Evolutionary conservation across 2,797 vertebrate species (phyloP), one percentile per base, ranked within the genome.

Genomic region (Gymnodraco acuticeps): DNA sequence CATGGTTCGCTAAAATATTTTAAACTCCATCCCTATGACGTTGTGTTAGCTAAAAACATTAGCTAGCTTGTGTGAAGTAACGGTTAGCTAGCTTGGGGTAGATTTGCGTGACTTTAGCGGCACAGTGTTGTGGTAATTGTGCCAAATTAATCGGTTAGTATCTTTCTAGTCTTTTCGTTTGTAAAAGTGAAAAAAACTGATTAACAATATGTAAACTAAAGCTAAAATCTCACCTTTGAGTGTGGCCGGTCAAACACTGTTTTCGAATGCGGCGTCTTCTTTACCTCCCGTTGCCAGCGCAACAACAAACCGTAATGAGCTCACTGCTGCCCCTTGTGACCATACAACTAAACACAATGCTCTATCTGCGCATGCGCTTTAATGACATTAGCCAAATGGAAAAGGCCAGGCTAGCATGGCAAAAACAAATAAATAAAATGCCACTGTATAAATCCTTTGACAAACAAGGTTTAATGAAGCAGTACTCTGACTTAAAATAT

Each of bases 321-420:
- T 68, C 70, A 56, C 48, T 80, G 74, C 74, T 55, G 66, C 78
- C 70, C 46, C 66, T 53, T 47, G 47, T 51, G 74, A 62, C 38
- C 45, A 38, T 3, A 41, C 0, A 10, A 4, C 7, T 3, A 14
- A 3, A 3, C 15, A 45, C 12, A 48, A 12, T 19, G 47, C n/a
- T 51, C 50, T 52, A 13, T 52, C 48, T 12, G 48, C 46, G 16
- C 46, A 6, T 47, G 46, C 15, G 6, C 16, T 7, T 16, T 17
- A 47, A 6, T 47, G 46, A 47, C 16, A 47, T 47, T 17, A 2
- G 47, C 7, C 17, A 19, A n/a, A 50, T 50, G 47, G 33, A 0
- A n/a, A 50, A 19, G 33, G 33, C 33, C 7, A 7, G 17, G 8
- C 13, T 19, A 15, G 38, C 17, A 51, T 14, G n/a, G 12, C 31